phyloP scores from a whole-genome alignment of 2,113 vertebrate genomes.

The Atlantisia rogersi region DNA sequence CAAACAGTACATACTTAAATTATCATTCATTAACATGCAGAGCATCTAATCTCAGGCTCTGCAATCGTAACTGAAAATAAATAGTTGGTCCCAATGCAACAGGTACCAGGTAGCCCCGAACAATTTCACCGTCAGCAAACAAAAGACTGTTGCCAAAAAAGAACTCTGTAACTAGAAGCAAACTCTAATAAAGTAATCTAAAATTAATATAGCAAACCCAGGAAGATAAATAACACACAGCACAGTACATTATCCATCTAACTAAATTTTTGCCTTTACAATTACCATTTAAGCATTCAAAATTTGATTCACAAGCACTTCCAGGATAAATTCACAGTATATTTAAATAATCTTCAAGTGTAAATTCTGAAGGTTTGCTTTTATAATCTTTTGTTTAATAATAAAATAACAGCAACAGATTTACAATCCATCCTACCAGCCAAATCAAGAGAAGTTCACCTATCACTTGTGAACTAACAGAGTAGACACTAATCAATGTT shows the following conservation, averaged over 20 bases:
- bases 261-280: not conserved
- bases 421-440: not conserved
- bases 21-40: not conserved
- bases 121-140: not conserved
- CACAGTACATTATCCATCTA: not conserved
- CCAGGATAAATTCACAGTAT: not conserved
- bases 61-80: not conserved
- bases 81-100: not conserved
- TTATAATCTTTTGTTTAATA: not conserved
- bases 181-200: not conserved
- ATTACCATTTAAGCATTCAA: not conserved
- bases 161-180: not conserved
- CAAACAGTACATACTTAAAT: not conserved
- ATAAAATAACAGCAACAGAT: not conserved
- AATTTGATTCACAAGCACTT: not conserved
- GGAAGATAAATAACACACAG: not conserved
- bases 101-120: not conserved
- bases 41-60: not conserved
- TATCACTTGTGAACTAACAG: not conserved
- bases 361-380: not conserved
- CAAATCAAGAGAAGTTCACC: not conserved
- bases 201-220: not conserved
- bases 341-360: not conserved
- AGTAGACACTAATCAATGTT: accelerated
- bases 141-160: not conserved